phyloP scores from a whole-genome alignment of 2,888 invertebrate species.

The Ecliptopera silaceata region DNA sequence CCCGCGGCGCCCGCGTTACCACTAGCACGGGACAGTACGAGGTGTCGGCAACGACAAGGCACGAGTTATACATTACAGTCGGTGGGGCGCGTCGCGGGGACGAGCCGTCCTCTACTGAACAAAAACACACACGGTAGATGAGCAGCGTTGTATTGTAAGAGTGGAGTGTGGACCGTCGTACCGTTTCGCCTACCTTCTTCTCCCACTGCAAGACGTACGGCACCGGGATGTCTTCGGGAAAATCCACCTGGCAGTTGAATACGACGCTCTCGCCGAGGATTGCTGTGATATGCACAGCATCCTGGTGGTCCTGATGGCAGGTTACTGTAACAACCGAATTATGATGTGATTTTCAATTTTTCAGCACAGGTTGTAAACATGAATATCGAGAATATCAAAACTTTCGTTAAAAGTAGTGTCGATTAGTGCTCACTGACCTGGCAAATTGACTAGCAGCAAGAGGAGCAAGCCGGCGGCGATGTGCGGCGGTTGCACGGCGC shows the following conservation, averaged over 20 bases:
- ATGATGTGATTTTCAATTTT: conserved; percentile 9
- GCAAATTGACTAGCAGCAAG: conserved; percentile 79
- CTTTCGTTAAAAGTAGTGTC: neutral
- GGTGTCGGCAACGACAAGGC: conserved; percentile 67
- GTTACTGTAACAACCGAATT: conserved; percentile 77
- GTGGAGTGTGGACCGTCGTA: conserved; percentile 88
- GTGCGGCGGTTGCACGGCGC: conserved; percentile 91
- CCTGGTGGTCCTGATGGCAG: conserved; percentile 93
- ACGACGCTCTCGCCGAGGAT: conserved; percentile 98
- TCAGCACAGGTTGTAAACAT: neutral
- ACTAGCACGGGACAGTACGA: conserved; percentile 70
- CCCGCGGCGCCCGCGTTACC: conserved; percentile 71
- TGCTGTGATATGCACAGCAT: conserved; percentile 98
- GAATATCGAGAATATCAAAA: neutral
- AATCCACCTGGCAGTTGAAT: conserved; percentile 98
- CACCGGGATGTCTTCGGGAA: conserved; percentile 97
- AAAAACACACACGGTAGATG: conserved; percentile 82
- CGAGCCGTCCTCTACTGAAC: conserved; percentile 82
- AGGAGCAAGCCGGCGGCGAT: conserved; percentile 84
- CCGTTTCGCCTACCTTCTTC: conserved; percentile 99
- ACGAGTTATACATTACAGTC: conserved; percentile 77
- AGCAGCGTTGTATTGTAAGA: conserved; percentile 82
- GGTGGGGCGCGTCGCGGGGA: conserved; percentile 75
- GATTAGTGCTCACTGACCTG: conserved; percentile 53
- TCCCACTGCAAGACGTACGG: conserved; percentile 99